Evolutionary conservation across 2,797 vertebrate species (phyloP), one percentile per base, ranked within the genome.

Genomic region (Gymnocypris eckloni): DNA sequence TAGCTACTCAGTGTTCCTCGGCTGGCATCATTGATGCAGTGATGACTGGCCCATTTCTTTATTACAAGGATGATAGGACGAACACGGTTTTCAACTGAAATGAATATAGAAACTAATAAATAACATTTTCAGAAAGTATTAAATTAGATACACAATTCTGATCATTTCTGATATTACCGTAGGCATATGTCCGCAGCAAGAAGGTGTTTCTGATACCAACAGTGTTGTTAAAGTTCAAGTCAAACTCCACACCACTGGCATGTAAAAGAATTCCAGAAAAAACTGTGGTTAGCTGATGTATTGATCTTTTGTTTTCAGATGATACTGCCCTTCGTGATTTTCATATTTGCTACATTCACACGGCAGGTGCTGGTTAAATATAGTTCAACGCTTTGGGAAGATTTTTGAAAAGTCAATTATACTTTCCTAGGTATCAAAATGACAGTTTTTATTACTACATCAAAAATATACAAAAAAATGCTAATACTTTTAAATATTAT

Each of bases 151-250:
- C 25, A 70, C 13, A 69, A 54, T 22, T 66, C 18, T 56, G 45
- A 83, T 7, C 1, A 10, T 8, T 28, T 9, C 18, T 43, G 88
- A 84, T 96, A 96, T 95, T 95, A 99, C 98, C 94, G 87, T 95
- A 94, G 91, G 97, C 97, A 88, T 99, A 99, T 91, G 95, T 95
- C 95, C 95, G 96, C 84, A 99, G 95, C 91, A 99, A 97, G 93
- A 99, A 99, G 89, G 98, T 99, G 92, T 99, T 99, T 93, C 98
- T 96, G 96, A 99, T 99, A 91, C 98, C 98, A 88, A 98, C 97
- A 77, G 96, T 93, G 95, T 98, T 99, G 95, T 99, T 99, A 92
- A 99, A 94, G 94, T 99, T 99, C 94, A 99, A 96, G 95, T 99
- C 98, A 91, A 98, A 99, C 93, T 99, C 97, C 93, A 98, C 93